Conservation (phyloP, 30 jellyfish, hydroid and myxozoan species). For the Cassiopea xamachana region DNA sequence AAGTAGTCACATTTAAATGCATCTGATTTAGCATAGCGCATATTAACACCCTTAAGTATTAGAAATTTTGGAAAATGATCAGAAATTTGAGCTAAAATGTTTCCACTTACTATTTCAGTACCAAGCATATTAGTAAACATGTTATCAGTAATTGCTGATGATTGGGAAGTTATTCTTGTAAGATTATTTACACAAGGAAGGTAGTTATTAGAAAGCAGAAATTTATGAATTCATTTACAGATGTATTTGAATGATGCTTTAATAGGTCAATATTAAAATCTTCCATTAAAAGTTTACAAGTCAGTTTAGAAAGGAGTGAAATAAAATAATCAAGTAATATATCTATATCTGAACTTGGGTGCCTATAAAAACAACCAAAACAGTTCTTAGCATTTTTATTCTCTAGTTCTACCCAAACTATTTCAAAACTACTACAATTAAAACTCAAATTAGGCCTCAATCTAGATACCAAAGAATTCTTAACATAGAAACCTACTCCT, state of each 20-base stretch:
- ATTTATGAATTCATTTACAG: not conserved
- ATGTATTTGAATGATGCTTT: constrained; percentile 15
- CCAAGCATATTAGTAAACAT: constrained; percentile 19
- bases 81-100: not conserved
- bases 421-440: constrained; percentile 29
- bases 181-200: constrained; percentile 33
- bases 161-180: not conserved
- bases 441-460: constrained; percentile 1
- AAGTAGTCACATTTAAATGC: not conserved
- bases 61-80: constrained; percentile 32
- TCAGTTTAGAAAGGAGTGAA: constrained; percentile 11
- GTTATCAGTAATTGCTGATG: constrained; percentile 26
- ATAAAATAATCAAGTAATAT: constrained; percentile 26
- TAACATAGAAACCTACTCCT: constrained; percentile 39
- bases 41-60: constrained; percentile 25
- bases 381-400: constrained; percentile 3
- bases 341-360: constrained; percentile 5
- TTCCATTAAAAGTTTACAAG: constrained; percentile 1
- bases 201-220: not conserved
- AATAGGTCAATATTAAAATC: constrained; percentile 57
- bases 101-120: constrained; percentile 35
- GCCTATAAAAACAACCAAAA: constrained; percentile 9
- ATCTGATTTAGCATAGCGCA: constrained; percentile 6
- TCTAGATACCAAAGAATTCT: constrained; percentile 19
- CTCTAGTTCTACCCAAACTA: constrained; percentile 44